Evolutionary conservation across 2,888 invertebrate species (phyloP).

Genomic region (Watsonalla binaria): DNA sequence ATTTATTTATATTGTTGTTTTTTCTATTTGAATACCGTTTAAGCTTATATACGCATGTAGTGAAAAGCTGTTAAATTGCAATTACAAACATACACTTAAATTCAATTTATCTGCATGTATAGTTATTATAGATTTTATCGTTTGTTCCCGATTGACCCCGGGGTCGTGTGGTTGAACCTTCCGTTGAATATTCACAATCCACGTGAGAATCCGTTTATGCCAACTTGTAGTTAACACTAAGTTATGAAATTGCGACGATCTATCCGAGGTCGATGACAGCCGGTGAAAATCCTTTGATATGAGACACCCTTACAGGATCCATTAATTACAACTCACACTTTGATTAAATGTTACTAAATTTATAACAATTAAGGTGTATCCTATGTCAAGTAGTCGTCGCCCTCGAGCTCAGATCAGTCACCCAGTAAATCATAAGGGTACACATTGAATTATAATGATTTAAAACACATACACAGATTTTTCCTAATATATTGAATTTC

Average conservation of each 20-base stretch:
- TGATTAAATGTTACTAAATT: neutral
- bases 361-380: neutral
- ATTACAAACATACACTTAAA: no score
- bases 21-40: no score
- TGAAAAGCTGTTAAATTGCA: neutral
- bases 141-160: neutral
- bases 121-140: neutral
- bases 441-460: no score
- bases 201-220: neutral
- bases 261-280: neutral
- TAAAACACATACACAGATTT: no score
- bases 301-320: neutral
- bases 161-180: neutral
- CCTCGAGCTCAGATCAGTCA: no score
- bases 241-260: neutral
- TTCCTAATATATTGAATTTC: no score
- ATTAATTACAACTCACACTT: neutral
- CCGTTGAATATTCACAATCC: neutral
- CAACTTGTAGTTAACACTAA: neutral
- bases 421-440: no score
- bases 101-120: neutral
- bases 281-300: neutral
- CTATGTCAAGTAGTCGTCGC: no score
- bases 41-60: neutral
- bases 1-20: no score